Conservation (phyloP, 2,888 invertebrate species). For the Pollenia griseotomentosa region DNA sequence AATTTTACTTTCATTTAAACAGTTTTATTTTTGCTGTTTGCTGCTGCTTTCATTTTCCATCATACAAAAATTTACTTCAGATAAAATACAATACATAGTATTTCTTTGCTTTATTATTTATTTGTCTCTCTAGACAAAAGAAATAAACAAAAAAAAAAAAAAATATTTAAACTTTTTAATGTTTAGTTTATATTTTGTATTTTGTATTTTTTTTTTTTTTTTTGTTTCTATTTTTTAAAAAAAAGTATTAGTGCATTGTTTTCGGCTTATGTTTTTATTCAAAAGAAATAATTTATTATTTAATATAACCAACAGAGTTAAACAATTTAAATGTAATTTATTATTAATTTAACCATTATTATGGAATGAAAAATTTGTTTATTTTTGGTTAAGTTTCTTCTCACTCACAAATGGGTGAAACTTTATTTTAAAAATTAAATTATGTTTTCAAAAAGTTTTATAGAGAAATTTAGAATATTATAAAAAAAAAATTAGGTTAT, state of each 20-base stretch:
- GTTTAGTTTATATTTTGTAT: background rate
- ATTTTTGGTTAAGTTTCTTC: conserved; percentile 1
- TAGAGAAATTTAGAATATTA: too few species aligned
- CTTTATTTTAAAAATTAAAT: conserved; percentile 11
- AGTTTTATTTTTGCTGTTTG: conserved; percentile 47
- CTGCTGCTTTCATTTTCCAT: conserved; percentile 69
- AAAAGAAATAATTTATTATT: conserved; percentile 48
- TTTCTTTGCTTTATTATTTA: conserved; percentile 19
- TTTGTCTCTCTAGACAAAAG: conserved; percentile 29
- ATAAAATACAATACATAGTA: too few species aligned
- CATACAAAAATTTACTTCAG: conserved; percentile 26
- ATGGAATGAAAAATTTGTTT: conserved; percentile 31
- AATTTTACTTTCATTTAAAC: conserved; percentile 80
- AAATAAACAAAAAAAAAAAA: conserved; percentile 24
- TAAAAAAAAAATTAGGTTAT: too few species aligned
- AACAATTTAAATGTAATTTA: conserved; percentile 55
- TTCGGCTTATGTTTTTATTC: conserved; percentile 27
- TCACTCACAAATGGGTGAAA: conserved; percentile 5
- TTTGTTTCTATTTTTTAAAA: background rate
- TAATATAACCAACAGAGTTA: conserved; percentile 17
- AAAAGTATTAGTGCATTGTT: conserved; percentile 26
- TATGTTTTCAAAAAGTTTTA: too few species aligned
- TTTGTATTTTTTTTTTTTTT: conserved; percentile 5
- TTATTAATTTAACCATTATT: conserved; percentile 36
- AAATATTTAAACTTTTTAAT: conserved; percentile 11